Conservation (phyloP, 2,797 vertebrate genomes). For the Tangara arthus region DNA sequence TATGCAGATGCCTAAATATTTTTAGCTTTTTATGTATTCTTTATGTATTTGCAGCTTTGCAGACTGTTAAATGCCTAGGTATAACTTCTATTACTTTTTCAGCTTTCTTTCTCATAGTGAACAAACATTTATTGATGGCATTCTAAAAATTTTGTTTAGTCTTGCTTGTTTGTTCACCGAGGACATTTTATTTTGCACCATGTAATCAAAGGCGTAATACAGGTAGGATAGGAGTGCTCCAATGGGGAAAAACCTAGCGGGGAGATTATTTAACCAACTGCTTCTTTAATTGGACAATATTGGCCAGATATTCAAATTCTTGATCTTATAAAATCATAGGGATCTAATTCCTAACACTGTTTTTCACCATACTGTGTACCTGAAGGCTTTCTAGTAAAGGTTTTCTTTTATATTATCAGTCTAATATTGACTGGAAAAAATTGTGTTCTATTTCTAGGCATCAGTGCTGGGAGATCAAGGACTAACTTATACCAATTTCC, state of each 20-base stretch:
- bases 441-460: neutral
- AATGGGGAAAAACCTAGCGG: neutral
- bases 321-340: fast-evolving
- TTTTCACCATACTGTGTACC: neutral
- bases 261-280: neutral
- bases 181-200: neutral
- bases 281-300: neutral
- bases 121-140: neutral
- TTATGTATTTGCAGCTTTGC: neutral
- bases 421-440: neutral
- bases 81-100: neutral
- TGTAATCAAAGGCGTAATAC: neutral
- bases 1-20: neutral
- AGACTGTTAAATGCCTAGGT: neutral
- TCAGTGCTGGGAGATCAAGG: neutral
- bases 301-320: neutral
- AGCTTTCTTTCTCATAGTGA: neutral
- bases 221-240: neutral
- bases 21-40: neutral
- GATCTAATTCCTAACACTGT: fast-evolving
- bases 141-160: neutral
- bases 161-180: neutral
- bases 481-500: neutral
- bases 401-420: neutral
- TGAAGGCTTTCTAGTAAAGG: neutral